Conservation (phyloP, 1,140 invertebrate genomes). For the Drosophila lowei region DNA sequence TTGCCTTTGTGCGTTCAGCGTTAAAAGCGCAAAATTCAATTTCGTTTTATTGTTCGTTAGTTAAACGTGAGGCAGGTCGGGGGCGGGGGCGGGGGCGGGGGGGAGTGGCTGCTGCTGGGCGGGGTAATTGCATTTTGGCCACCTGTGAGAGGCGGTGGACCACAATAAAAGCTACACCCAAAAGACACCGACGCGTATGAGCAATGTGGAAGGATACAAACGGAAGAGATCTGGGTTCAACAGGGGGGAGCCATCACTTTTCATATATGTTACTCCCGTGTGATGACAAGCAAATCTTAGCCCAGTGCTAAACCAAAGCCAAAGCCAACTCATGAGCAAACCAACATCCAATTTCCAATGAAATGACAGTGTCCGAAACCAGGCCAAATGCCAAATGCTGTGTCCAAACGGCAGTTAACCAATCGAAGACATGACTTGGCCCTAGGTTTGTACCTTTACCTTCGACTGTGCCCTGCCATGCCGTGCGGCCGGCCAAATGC, state of each 20-base stretch:
- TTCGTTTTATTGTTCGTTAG: slow-evolving; percentile 79
- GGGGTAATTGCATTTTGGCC: slow-evolving; percentile 71
- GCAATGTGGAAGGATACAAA: slow-evolving; percentile 27
- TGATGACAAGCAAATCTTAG: too few species aligned
- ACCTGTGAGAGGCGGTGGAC: slow-evolving; percentile 70
- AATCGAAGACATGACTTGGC: too few species aligned
- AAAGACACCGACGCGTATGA: slow-evolving; percentile 50
- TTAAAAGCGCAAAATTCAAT: slow-evolving; percentile 81
- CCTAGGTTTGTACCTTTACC: too few species aligned
- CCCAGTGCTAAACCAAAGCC: too few species aligned
- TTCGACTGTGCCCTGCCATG: not conserved
- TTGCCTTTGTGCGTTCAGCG: slow-evolving; percentile 73
- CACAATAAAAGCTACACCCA: slow-evolving; percentile 2
- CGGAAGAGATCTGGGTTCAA: slow-evolving; percentile 3
- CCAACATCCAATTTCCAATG: too few species aligned
- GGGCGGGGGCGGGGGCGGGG: slow-evolving; percentile 4
- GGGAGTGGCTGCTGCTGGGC: slow-evolving; percentile 30
- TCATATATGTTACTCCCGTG: too few species aligned
- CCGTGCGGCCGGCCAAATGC: slow-evolving; percentile 12
- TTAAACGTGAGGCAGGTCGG: slow-evolving; percentile 35
- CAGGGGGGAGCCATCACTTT: too few species aligned
- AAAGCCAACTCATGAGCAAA: too few species aligned
- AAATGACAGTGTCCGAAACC: too few species aligned
- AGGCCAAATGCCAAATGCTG: too few species aligned
- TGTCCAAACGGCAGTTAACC: too few species aligned